Percentiles rank a stretch among this genome's conserved stretches.
Conservation (phyloP, 2,113 vertebrate genomes). For the Calyptomena viridis region DNA sequence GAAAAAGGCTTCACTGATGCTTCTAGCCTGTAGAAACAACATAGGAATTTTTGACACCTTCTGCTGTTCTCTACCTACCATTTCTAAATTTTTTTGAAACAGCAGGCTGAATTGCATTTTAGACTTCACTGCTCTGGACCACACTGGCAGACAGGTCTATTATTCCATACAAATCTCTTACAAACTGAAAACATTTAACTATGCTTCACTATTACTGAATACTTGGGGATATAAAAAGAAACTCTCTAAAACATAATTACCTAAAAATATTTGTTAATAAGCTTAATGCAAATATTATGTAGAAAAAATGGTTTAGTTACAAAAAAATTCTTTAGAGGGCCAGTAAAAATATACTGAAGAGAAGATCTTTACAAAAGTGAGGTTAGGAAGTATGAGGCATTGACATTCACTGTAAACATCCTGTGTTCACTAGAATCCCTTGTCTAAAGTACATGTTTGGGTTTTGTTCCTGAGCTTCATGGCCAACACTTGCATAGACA, state of each 20-base stretch:
- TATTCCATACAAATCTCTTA: neutral
- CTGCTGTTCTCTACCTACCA: neutral
- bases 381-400: conserved; percentile 77
- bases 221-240: conserved; percentile 53
- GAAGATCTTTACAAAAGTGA: conserved; percentile 76
- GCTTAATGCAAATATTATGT: conserved; percentile 69
- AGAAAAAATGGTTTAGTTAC: conserved; percentile 71
- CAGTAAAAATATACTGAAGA: conserved; percentile 79
- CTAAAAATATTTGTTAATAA: conserved; percentile 75
- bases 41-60: neutral
- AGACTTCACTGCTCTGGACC: conserved; percentile 6
- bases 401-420: conserved; percentile 78
- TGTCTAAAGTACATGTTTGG: conserved; percentile 66
- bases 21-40: neutral
- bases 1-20: neutral
- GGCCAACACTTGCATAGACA: conserved; percentile 75
- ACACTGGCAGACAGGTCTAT: neutral
- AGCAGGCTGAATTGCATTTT: neutral
- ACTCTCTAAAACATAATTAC: conserved; percentile 55
- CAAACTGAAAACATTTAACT: conserved; percentile 20
- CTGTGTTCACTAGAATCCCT: conserved; percentile 72
- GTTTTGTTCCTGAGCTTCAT: conserved; percentile 77
- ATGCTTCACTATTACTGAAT: conserved; percentile 57
- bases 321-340: conserved; percentile 70
- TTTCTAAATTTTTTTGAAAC: neutral